These are phyloP conservation scores for Neoniphon sammara DNA, from an alignment of 2,797 vertebrate genomes.

Conservation along the genomic window DNA sequence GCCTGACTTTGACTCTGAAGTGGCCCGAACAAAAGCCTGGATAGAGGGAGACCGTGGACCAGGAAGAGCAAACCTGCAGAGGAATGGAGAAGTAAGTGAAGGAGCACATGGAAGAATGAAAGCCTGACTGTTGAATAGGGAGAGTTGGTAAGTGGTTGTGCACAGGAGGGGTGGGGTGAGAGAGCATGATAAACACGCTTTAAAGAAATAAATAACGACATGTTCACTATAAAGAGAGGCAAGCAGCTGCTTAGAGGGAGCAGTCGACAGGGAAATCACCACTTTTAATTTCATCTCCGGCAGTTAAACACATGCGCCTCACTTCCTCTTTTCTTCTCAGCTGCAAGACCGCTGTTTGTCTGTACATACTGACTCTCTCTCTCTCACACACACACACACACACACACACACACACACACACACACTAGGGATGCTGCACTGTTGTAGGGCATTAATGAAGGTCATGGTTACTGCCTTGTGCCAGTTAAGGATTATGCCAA, in stretches of 20 bases:
- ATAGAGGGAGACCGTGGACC: neutral
- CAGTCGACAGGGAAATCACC: constrained; percentile 75
- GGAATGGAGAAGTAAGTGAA: neutral
- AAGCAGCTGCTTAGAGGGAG: constrained; percentile 67
- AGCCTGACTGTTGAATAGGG: neutral
- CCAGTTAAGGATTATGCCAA: constrained; percentile 31
- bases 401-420: constrained; percentile 3
- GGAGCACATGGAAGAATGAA: neutral
- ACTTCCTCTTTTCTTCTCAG: constrained; percentile 27
- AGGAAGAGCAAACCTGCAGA: neutral
- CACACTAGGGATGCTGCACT: constrained; percentile 44
- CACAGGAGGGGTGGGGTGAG: constrained; percentile 36
- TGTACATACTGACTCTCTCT: neutral
- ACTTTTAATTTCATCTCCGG: constrained; percentile 75
- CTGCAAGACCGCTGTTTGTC: neutral
- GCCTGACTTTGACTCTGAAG: constrained; percentile 13
- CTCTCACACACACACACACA: constrained; percentile 9
- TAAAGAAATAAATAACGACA: constrained; percentile 69
- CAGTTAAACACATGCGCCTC: constrained; percentile 67
- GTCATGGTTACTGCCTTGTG: constrained; percentile 54
- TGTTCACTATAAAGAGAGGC: constrained; percentile 56
- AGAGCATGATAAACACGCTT: constrained; percentile 29
- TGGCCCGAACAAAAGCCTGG: constrained; percentile 5
- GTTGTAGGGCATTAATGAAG: constrained; percentile 56
- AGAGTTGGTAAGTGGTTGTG: constrained; percentile 18